Percentiles rank a stretch among this genome's conserved stretches.
These are phyloP conservation scores for Sceloporus tristichus DNA, from an alignment of 2,113 vertebrate species.

Conservation along the genomic window DNA sequence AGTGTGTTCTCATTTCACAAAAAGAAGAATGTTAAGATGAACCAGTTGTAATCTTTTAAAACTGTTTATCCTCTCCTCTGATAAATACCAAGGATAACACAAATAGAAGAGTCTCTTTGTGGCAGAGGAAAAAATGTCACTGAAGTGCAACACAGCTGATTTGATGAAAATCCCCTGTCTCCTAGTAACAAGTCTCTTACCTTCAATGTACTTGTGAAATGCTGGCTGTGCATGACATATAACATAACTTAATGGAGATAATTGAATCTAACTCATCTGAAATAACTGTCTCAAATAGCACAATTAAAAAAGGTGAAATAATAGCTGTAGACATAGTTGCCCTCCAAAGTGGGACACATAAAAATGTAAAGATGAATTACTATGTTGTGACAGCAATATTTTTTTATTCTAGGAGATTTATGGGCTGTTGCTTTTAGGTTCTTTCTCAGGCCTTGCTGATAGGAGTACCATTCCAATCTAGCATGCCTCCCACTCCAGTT, in stretches of 20 bases:
- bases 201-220: constrained; percentile 57
- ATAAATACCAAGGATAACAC: background rate
- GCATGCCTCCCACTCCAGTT: constrained; percentile 54
- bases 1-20: background rate
- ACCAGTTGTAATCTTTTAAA: background rate
- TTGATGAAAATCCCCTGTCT: constrained; percentile 13
- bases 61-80: background rate
- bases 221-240: constrained; percentile 62
- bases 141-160: background rate
- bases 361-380: constrained; percentile 58
- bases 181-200: constrained; percentile 53
- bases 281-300: constrained; percentile 65
- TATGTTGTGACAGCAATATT: constrained; percentile 49
- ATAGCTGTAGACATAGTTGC: constrained; percentile 49
- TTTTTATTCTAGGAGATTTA: constrained; percentile 58
- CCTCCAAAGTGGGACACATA: constrained; percentile 65
- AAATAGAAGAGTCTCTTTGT: background rate
- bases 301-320: constrained; percentile 66
- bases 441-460: constrained; percentile 20
- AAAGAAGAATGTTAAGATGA: background rate
- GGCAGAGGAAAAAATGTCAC: background rate
- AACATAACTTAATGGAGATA: constrained; percentile 61
- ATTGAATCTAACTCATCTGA: constrained; percentile 68
- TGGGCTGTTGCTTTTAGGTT: background rate
- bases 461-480: constrained; percentile 33